Evolutionary conservation across 2,888 invertebrate genomes (phyloP), one percentile per base, ranked within the genome.

Genomic region (Venusia cambrica): DNA sequence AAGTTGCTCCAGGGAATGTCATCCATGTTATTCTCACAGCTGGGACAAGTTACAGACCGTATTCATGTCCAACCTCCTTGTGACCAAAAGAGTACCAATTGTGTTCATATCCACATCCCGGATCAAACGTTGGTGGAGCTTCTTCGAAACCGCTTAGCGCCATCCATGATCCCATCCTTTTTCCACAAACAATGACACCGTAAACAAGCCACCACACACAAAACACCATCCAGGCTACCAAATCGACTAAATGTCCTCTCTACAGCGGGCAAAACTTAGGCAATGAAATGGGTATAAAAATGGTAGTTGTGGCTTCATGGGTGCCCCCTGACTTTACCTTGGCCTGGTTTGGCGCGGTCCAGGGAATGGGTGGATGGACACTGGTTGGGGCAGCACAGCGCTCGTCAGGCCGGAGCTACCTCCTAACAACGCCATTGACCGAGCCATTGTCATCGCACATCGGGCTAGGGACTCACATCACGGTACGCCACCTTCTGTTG

Each of bases 401-500:
- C 40, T 45, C 48, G 48, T 49, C 57, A 45, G 60, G 62, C 65
- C 62, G 60, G 62, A 64, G n/a, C n/a, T 55, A 66, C 64, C 64
- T 70, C 77, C 78, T 79, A 80, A 83, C 78, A 81, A 79, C 74
- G 73, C 72, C 73, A 72, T 76, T 77, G 80, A 81, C 74, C 83
- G 80, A n/a, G n/a, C n/a, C n/a, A n/a, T n/a, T n/a, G n/a, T n/a
- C 84, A 81, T 80, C 76, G 70, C 80, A 83, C 79, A 80, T 75
- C 67, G 78, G 73, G 77, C 73, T 79, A 65, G 74, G 76, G 79
- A 74, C 79, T 73, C 79, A 65, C 74, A 80, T 73, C 79, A 78
- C 78, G 76, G 65, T 69, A 73, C 78, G 77, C 74, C 84, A 81
- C 77, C 83, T 83, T 84, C 87, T 87, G 87, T 85, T 79, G 76